These are phyloP conservation scores for Eucera pruinosa DNA, from an alignment of 2,888 invertebrate species.

Conservation along the genomic window DNA sequence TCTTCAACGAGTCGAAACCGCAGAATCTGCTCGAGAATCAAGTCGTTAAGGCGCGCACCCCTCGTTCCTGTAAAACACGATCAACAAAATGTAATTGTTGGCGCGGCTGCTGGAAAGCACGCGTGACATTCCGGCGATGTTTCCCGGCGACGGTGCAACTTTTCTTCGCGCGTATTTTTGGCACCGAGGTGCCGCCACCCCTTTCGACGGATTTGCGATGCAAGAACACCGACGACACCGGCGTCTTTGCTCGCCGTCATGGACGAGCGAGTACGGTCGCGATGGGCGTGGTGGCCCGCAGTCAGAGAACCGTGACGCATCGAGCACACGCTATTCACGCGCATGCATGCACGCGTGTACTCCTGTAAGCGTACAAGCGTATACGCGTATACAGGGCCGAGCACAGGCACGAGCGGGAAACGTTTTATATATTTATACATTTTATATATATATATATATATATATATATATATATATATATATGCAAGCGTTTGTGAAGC, in stretches of 20 bases:
- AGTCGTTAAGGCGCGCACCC: conserved; percentile 18
- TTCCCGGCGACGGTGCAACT: conserved; percentile 20
- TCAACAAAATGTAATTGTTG: conserved; percentile 13
- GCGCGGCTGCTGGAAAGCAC: neutral
- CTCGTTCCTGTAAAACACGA: neutral
- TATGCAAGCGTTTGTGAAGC: conserved; percentile 39
- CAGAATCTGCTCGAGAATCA: conserved; percentile 44
- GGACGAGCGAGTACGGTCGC: conserved; percentile 80
- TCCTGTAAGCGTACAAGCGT: conserved; percentile 50
- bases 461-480: too few relatives aligned
- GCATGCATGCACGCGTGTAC: conserved; percentile 35
- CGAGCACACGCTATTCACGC: conserved; percentile 67
- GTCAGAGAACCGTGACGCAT: conserved; percentile 75
- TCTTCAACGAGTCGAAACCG: conserved; percentile 33
- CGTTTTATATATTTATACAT: conserved; percentile 51
- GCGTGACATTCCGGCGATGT: conserved; percentile 28
- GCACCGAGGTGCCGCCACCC: conserved; percentile 33
- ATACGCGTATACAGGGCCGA: conserved; percentile 26
- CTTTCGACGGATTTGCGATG: conserved; percentile 29
- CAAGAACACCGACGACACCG: conserved; percentile 42
- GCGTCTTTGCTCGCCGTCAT: conserved; percentile 77
- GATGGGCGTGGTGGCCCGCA: conserved; percentile 81
- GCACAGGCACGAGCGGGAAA: conserved; percentile 61
- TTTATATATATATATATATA: too few relatives aligned
- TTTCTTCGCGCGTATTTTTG: conserved; percentile 59